Percentiles rank a stretch among this genome's conserved stretches.
Conservation (phyloP, 2,888 invertebrate species). For the Drosophila fulvimacula region DNA sequence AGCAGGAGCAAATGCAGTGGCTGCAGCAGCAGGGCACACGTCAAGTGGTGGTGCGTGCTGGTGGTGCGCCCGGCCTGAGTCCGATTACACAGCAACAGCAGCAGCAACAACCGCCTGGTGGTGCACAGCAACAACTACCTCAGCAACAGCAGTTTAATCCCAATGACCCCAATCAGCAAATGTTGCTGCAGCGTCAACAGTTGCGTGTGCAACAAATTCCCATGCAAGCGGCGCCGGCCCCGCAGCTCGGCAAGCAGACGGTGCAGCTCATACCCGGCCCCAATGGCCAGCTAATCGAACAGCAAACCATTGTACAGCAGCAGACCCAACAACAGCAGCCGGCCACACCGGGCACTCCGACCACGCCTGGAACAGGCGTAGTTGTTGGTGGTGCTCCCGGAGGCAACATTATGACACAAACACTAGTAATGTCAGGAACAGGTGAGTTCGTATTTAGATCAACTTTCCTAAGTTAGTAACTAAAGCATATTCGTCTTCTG, state of each 20-base stretch:
- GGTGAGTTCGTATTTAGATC: conserved; percentile 23
- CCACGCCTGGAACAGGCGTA: conserved; percentile 51
- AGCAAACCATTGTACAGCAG: conserved; percentile 73
- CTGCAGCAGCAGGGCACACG: conserved; percentile 88
- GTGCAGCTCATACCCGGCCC: conserved; percentile 81
- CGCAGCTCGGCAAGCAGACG: conserved; percentile 76
- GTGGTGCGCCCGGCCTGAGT: conserved; percentile 83
- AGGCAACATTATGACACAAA: conserved; percentile 76
- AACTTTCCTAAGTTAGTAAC: background rate
- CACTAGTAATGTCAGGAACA: conserved; percentile 72
- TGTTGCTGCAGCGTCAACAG: conserved; percentile 82
- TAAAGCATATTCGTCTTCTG: background rate
- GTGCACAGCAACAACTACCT: conserved; percentile 51
- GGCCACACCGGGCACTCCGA: conserved; percentile 62
- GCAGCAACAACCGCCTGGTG: conserved; percentile 53
- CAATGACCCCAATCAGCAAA: conserved; percentile 83
- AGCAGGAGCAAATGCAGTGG: conserved; percentile 89
- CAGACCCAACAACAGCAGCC: conserved; percentile 44
- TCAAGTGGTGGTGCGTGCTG: conserved; percentile 86
- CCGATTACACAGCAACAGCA: conserved; percentile 81
- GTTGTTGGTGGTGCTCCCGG: conserved; percentile 46
- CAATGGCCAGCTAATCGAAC: conserved; percentile 73
- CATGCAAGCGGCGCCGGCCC: conserved; percentile 71
- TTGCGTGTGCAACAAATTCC: conserved; percentile 83
- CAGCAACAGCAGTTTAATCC: conserved; percentile 75